Conservation (phyloP, 2,113 vertebrate species). For the Otus sunia region DNA sequence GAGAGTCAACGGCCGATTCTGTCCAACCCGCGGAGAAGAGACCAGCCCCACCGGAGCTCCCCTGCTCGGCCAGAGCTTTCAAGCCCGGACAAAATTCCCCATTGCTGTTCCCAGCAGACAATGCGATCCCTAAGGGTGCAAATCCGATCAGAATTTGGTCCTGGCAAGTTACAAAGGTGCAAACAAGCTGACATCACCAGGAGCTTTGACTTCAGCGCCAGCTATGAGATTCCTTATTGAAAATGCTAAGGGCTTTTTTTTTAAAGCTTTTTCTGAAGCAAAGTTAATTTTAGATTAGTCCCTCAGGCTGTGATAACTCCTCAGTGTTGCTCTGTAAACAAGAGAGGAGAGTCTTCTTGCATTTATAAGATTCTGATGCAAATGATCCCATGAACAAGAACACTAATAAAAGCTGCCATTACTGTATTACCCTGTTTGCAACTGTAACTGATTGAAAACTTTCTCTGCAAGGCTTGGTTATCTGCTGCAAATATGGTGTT, state of each 20-base stretch:
- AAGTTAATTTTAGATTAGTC: slow-evolving; percentile 66
- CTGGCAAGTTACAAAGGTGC: slow-evolving; percentile 52
- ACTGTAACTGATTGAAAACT: slow-evolving; percentile 52
- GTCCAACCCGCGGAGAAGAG: background rate
- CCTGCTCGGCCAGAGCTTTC: background rate
- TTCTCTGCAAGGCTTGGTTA: background rate
- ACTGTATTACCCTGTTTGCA: slow-evolving; percentile 30
- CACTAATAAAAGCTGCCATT: slow-evolving; percentile 19
- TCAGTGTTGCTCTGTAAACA: slow-evolving; percentile 68
- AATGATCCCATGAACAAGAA: slow-evolving; percentile 50
- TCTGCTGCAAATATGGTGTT: slow-evolving; percentile 19
- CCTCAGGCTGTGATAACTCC: slow-evolving; percentile 68
- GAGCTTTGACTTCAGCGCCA: slow-evolving; percentile 28
- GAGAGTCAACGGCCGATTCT: background rate
- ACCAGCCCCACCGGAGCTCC: background rate
- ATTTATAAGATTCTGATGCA: slow-evolving; percentile 45
- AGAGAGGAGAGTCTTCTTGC: slow-evolving; percentile 59
- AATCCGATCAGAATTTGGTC: slow-evolving; percentile 49
- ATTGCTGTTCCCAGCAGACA: background rate
- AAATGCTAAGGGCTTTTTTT: slow-evolving; percentile 54
- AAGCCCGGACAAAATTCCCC: background rate
- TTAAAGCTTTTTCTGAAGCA: slow-evolving; percentile 62
- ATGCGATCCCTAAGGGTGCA: background rate
- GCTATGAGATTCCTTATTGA: slow-evolving; percentile 50
- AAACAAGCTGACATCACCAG: slow-evolving; percentile 63